Evolutionary conservation across 2,888 invertebrate species (phyloP).

Genomic region (Caenorhabditis uteleia): DNA sequence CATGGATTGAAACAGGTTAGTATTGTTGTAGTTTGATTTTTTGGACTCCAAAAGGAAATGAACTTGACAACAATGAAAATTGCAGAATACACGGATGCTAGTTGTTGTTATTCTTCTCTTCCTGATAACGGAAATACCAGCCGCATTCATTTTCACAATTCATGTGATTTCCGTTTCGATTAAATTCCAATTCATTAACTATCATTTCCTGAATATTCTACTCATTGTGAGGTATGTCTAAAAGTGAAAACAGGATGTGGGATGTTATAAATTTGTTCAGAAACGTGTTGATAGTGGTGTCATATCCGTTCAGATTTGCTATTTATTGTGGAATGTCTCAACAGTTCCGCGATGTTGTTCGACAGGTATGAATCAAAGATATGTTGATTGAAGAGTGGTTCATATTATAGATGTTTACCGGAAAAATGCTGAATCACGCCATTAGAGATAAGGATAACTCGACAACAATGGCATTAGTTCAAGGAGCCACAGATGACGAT

Average conservation of each 20-base stretch:
- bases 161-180: slow-evolving; percentile 64
- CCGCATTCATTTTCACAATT: slow-evolving; percentile 68
- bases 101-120: slow-evolving; percentile 70
- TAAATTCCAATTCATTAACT: slow-evolving; percentile 54
- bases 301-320: slow-evolving; percentile 88
- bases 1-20: slow-evolving; percentile 65
- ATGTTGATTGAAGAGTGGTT: background rate
- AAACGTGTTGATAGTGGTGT: slow-evolving; percentile 88
- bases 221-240: slow-evolving; percentile 58
- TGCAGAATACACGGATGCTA: slow-evolving; percentile 75
- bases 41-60: slow-evolving; percentile 9
- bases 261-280: slow-evolving; percentile 68
- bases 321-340: slow-evolving; percentile 79
- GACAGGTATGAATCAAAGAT: slow-evolving; percentile 23
- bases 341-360: slow-evolving; percentile 64
- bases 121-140: slow-evolving; percentile 65
- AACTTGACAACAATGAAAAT: background rate
- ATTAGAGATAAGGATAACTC: slow-evolving; percentile 50
- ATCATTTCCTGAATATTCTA: slow-evolving; percentile 59
- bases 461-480: slow-evolving; percentile 43
- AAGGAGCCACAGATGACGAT: slow-evolving; percentile 39
- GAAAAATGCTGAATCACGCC: slow-evolving; percentile 39
- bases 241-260: background rate
- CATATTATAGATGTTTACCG: slow-evolving; percentile 46
- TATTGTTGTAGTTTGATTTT: background rate